Conservation (phyloP, 2,797 vertebrate genomes). For the Melanotaenia boesemani region DNA sequence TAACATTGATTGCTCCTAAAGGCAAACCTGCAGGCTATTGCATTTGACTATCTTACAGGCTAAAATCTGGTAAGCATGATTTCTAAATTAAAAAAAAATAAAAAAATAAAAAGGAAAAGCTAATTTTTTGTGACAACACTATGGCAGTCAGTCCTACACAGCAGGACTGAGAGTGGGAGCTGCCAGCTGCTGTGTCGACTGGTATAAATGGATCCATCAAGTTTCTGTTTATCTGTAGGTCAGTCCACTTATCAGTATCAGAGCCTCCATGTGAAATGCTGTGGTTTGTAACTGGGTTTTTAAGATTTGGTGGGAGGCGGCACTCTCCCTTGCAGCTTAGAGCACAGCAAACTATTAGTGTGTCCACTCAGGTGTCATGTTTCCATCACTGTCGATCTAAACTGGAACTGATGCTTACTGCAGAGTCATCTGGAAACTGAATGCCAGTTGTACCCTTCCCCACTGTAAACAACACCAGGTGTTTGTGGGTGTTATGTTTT, state of each 20-base stretch:
- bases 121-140: not conserved
- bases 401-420: not conserved
- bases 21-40: not conserved
- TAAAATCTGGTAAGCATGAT: not conserved
- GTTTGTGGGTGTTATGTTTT: not conserved
- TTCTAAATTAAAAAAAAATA: not conserved
- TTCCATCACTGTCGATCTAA: not conserved
- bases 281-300: not conserved
- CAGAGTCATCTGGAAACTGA: not conserved
- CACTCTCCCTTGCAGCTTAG: not conserved
- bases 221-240: not conserved
- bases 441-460: not conserved
- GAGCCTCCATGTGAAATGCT: not conserved
- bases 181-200: not conserved
- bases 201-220: not conserved
- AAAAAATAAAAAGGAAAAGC: not conserved
- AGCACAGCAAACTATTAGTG: not conserved
- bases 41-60: not conserved
- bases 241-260: not conserved
- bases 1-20: conserved; percentile 3
- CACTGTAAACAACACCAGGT: not conserved
- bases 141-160: not conserved
- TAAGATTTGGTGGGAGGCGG: not conserved
- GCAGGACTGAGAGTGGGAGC: not conserved
- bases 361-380: conserved; percentile 2